A percentile compares a stretch with the other conserved stretches of the same genome.
These are phyloP conservation scores for Proctacanthus coquilletti DNA, from an alignment of 1,140 invertebrate species.

Conservation along the genomic window DNA sequence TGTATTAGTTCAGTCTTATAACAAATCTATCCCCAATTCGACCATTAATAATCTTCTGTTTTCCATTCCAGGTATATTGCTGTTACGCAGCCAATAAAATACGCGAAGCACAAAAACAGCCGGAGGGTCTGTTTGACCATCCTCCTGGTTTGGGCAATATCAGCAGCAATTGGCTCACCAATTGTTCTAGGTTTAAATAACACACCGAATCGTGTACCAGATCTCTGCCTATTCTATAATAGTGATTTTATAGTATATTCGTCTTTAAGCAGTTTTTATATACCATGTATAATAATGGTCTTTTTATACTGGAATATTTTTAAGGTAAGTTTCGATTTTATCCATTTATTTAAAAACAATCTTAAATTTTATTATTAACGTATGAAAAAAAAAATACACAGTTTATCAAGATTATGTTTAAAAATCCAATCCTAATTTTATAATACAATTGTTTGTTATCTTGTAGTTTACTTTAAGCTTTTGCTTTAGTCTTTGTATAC, in stretches of 20 bases:
- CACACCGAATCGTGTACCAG: constrained; percentile 57
- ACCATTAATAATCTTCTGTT: too few species aligned
- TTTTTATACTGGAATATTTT: constrained; percentile 98
- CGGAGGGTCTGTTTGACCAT: constrained; percentile 89
- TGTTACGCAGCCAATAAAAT: constrained; percentile 96
- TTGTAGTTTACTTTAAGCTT: too few species aligned
- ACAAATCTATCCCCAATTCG: too few species aligned
- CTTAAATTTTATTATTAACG: too few species aligned
- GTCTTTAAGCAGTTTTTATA: constrained; percentile 96
- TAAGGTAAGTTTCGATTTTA: constrained; percentile 65
- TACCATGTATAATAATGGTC: constrained; percentile 97
- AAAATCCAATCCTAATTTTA: too few species aligned
- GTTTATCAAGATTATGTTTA: too few species aligned
- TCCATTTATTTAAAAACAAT: too few species aligned
- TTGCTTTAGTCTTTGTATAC: too few species aligned
- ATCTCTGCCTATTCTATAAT: constrained; percentile 92
- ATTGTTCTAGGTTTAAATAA: constrained; percentile 92
- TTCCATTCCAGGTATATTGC: constrained; percentile 80
- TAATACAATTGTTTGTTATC: too few species aligned
- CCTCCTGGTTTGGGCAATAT: constrained; percentile 91
- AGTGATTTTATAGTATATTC: constrained; percentile 96
- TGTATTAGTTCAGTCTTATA: too few species aligned
- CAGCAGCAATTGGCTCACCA: constrained; percentile 88
- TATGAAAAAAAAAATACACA: too few species aligned
- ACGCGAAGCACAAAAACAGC: constrained; percentile 96